These are phyloP conservation scores for Tenebrosternarchus preto DNA, from an alignment of 2,113 vertebrate genomes.

Conservation along the genomic window DNA sequence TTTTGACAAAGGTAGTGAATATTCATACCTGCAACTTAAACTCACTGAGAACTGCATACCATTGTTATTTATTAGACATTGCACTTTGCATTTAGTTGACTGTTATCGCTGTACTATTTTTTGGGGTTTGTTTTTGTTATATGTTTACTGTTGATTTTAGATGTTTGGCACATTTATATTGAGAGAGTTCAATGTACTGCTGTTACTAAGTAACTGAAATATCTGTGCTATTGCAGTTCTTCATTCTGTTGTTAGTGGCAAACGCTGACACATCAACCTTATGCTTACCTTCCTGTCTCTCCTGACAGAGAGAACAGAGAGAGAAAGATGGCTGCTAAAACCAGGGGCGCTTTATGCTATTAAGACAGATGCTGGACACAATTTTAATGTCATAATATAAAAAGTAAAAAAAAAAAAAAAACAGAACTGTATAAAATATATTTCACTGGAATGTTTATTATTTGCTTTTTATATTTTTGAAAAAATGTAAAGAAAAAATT, in stretches of 20 bases:
- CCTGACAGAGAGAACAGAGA: constrained; percentile 32
- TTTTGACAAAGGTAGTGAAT: not conserved
- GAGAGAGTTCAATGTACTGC: constrained; percentile 22
- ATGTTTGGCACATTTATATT: constrained; percentile 22
- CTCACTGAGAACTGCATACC: not conserved
- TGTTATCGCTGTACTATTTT: not conserved
- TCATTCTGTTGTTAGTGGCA: constrained; percentile 8
- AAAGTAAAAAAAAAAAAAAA: constrained; percentile 53
- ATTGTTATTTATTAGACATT: not conserved
- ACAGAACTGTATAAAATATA: constrained; percentile 76
- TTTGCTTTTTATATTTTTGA: constrained; percentile 81
- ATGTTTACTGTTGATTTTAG: not conserved
- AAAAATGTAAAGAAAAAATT: constrained; percentile 71
- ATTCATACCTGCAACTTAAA: not conserved
- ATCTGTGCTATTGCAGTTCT: not conserved
- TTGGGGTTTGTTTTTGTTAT: not conserved
- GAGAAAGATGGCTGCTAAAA: constrained; percentile 59
- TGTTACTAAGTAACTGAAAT: not conserved
- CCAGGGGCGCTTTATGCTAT: constrained; percentile 63
- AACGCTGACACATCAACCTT: not conserved
- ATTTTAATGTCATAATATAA: constrained; percentile 68
- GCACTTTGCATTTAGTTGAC: constrained; percentile 4
- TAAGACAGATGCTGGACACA: constrained; percentile 68
- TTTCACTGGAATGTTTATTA: constrained; percentile 82
- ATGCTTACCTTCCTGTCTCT: not conserved